Evolutionary conservation across 2,888 invertebrate genomes (phyloP), one percentile per base, ranked within the genome.

Genomic region (Eucera pruinosa): DNA sequence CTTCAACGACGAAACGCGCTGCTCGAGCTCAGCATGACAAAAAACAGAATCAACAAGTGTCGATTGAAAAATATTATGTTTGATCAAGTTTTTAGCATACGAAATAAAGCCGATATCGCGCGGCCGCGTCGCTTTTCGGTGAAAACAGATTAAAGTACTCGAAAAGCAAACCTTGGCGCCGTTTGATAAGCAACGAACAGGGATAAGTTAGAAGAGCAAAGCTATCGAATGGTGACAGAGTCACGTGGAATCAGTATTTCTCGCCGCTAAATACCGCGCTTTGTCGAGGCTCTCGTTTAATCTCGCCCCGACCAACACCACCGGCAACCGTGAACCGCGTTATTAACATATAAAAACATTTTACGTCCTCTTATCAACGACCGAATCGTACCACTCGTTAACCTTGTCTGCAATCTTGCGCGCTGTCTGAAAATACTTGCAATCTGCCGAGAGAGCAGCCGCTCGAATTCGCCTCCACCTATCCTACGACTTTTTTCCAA

Each of bases 261-360:
- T 36, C 11, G 15, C 2, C 25, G 13, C 1, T 15, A 9, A 2
- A 33, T 7, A 20, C 36, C 15, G 4, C 9, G 20, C 15, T 30
- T 2, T 11, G 25, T n/a, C 18, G 5, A 2, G 9, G n/a, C 7
- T 23, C 25, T 66, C 33, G 33, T 57, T 58, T 50, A 33, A 62
- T 69, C 36, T 36, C 2, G 18, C 23, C 1, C 11, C 11, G 15
- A 36, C n/a, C 39, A 47, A 20, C 30, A 11, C 27, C 15, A 43
- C 23, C 7, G 15, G 15, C 48, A 9, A 5, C 2, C 25, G n/a
- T 36, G 5, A 1, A 7, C 13, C 36, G 25, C 23, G 20, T 30
- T 27, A 50, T 50, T 67, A 23, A 58, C 15, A 23, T 30, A 50
- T 9, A 54, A 54, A 54, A 62, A 72, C 5, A 41, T 36, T 23